phyloP scores from a whole-genome alignment of 2,888 invertebrate genomes.

The Trimorus sp. region DNA sequence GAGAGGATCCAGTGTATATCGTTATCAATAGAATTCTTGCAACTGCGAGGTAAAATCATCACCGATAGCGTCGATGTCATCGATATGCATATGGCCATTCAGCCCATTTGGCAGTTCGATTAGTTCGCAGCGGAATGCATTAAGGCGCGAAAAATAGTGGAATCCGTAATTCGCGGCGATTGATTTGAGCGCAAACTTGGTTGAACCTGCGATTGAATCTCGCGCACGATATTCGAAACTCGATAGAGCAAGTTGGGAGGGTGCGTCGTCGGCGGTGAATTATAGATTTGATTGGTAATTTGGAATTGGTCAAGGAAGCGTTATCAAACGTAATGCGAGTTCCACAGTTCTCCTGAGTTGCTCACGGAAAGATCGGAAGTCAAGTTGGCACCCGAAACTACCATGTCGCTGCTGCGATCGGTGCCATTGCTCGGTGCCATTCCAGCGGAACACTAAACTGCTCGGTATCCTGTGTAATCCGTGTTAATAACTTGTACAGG shows the following conservation, averaged over 20 bases:
- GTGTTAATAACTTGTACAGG: no score
- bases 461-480: no score
- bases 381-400: conserved; percentile 6
- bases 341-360: neutral
- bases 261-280: conserved; percentile 23
- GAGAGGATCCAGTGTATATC: no score
- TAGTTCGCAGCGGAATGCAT: conserved; percentile 54
- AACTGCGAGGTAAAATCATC: no score
- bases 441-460: no score
- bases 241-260: conserved; percentile 43
- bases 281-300: conserved; percentile 45
- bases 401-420: neutral
- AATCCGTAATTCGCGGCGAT: conserved; percentile 56
- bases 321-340: conserved; percentile 25
- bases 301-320: conserved; percentile 35
- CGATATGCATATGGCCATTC: conserved; percentile 26
- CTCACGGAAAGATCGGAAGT: neutral
- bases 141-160: conserved; percentile 45
- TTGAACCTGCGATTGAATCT: conserved; percentile 48
- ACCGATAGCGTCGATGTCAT: neutral
- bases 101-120: conserved; percentile 38
- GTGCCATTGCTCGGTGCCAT: no score
- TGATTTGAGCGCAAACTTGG: conserved; percentile 51
- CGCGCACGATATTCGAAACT: conserved; percentile 53
- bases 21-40: no score